Conservation (phyloP, 2,113 vertebrate genomes). For the Ceyx cyanopectus region DNA sequence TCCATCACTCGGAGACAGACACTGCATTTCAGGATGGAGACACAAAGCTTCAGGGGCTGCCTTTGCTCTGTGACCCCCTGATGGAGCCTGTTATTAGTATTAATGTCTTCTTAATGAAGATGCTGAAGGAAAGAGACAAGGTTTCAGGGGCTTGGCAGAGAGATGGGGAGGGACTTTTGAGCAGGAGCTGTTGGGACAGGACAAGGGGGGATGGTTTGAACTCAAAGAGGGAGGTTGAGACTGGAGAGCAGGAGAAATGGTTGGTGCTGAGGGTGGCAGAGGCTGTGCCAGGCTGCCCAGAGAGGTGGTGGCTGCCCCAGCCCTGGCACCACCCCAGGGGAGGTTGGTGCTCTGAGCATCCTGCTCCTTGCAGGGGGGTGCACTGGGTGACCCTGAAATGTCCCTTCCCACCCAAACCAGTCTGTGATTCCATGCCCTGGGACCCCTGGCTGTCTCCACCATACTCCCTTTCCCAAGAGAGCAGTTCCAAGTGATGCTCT, state of each 20-base stretch:
- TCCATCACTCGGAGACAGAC: not conserved
- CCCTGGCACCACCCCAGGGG: not conserved
- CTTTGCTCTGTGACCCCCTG: not conserved
- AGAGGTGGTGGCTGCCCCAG: not conserved
- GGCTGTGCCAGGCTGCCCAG: not conserved
- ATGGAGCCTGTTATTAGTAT: not conserved
- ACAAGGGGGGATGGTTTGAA: not conserved
- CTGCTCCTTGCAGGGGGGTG: not conserved
- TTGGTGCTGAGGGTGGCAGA: not conserved
- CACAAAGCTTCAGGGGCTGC: not conserved
- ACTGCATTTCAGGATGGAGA: not conserved
- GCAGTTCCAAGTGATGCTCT: not conserved
- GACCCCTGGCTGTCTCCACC: not conserved
- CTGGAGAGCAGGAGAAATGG: not conserved
- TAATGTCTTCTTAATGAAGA: conserved; percentile 25
- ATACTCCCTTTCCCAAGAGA: not conserved
- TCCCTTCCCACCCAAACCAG: not conserved
- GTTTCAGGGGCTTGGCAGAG: not conserved
- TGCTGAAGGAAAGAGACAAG: not conserved
- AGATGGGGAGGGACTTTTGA: not conserved
- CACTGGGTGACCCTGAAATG: not conserved
- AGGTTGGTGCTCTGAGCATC: too few relatives aligned
- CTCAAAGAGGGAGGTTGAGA: not conserved
- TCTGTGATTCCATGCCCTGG: not conserved
- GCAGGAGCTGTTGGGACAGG: not conserved